phyloP scores from a whole-genome alignment of 2,113 vertebrate species.

The Tamias sibiricus region DNA sequence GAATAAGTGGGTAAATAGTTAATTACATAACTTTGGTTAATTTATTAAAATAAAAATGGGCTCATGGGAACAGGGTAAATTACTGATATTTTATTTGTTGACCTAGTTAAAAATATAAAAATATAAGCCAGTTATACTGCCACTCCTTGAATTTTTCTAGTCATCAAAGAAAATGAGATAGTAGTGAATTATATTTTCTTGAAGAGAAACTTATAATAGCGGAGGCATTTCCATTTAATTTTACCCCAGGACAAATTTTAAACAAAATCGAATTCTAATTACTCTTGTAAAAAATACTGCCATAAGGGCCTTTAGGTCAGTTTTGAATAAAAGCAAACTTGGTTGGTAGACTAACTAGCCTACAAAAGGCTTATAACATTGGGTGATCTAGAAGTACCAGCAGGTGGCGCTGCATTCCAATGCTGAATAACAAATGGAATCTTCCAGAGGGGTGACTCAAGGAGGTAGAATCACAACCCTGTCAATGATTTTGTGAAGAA shows the following conservation, averaged over 20 bases:
- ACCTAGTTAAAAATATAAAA: conserved; percentile 1
- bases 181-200: neutral
- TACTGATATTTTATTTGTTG: conserved; percentile 25
- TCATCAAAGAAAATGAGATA: neutral
- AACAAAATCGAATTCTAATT: neutral
- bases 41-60: neutral
- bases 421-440: neutral
- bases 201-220: neutral
- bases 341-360: neutral
- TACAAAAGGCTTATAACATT: neutral
- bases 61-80: neutral
- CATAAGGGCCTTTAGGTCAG: neutral
- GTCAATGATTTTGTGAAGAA: neutral
- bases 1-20: neutral
- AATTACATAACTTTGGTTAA: neutral
- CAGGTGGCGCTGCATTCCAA: conserved; percentile 76
- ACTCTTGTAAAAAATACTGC: neutral
- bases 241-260: neutral
- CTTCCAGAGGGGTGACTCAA: conserved; percentile 13
- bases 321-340: neutral
- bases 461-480: neutral
- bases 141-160: neutral
- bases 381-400: conserved; percentile 48
- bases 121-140: neutral
- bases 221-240: neutral